Conservation (phyloP, 2,888 invertebrate genomes). For the Drosophila setosimentum region DNA sequence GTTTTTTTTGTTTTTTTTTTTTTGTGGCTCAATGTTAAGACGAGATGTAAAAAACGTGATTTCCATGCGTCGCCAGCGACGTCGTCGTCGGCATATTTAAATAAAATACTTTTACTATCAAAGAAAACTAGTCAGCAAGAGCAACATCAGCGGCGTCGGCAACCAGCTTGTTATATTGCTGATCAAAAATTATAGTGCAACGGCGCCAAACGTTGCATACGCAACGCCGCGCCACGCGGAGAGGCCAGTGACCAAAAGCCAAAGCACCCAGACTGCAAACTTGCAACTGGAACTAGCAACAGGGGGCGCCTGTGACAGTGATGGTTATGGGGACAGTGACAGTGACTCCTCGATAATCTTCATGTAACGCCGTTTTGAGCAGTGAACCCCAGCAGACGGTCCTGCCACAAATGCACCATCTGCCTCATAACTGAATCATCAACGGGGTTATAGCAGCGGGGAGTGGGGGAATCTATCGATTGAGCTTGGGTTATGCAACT, state of each 20-base stretch:
- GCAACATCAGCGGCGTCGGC: constrained; percentile 17
- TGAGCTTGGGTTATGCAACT: constrained; percentile 45
- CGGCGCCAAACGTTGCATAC: constrained; percentile 65
- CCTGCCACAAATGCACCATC: neutral
- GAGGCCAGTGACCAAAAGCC: constrained; percentile 68
- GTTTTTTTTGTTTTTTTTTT: constrained; percentile 45
- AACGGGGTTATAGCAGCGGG: constrained; percentile 2
- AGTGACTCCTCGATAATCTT: constrained; percentile 7
- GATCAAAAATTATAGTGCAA: constrained; percentile 78
- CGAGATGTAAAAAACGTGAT: constrained; percentile 79
- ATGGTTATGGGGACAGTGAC: constrained; percentile 9
- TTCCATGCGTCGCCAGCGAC: constrained; percentile 72
- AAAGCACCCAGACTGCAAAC: constrained; percentile 15
- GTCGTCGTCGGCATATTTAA: constrained; percentile 75
- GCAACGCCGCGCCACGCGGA: constrained; percentile 43
- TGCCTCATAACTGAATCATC: constrained; percentile 10
- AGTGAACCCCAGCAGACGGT: constrained; percentile 19
- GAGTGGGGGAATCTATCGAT: constrained; percentile 25
- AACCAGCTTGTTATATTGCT: constrained; percentile 71
- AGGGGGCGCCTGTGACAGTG: constrained; percentile 20
- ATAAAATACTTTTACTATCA: constrained; percentile 82
- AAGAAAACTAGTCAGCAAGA: constrained; percentile 75
- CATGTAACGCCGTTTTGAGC: constrained; percentile 19
- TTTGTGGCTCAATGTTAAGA: constrained; percentile 69
- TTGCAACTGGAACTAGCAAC: constrained; percentile 44